Conservation (phyloP, 2,797 vertebrate species). For the Acrocephalus scirpaceus region DNA sequence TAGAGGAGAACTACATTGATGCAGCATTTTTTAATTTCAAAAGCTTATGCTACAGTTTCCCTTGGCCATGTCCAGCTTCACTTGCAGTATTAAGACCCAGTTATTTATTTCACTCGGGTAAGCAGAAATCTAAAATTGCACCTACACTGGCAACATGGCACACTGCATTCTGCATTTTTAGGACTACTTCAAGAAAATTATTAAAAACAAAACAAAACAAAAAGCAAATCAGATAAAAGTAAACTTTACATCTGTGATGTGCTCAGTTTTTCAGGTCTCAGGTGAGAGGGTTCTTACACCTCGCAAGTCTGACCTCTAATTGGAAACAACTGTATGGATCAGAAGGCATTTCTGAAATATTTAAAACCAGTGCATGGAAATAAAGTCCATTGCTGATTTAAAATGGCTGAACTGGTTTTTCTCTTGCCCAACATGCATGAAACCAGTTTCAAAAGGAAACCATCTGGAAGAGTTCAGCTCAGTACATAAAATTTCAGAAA, state of each 20-base stretch:
- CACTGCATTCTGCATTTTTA: neutral
- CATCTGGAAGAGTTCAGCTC: neutral
- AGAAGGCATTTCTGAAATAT: neutral
- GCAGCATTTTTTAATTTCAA: neutral
- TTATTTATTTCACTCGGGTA: neutral
- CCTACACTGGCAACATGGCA: neutral
- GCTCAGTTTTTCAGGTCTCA: neutral
- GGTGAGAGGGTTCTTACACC: neutral
- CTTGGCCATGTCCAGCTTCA: neutral
- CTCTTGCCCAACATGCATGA: neutral
- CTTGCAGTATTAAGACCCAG: neutral
- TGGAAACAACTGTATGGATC: neutral
- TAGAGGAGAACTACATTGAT: neutral
- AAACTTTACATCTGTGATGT: neutral
- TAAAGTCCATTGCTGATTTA: neutral
- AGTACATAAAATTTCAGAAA: neutral
- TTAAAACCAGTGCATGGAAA: neutral
- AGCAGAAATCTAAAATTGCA: neutral
- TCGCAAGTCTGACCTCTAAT: neutral
- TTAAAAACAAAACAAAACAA: neutral
- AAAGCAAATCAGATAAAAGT: neutral
- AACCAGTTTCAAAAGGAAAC: slow-evolving; percentile 17
- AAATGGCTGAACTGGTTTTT: slow-evolving; percentile 36
- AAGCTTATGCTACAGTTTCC: neutral
- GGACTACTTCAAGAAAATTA: neutral